Evolutionary conservation across 2,113 vertebrate genomes (phyloP).

Genomic region (Neodon shergylaensis): DNA sequence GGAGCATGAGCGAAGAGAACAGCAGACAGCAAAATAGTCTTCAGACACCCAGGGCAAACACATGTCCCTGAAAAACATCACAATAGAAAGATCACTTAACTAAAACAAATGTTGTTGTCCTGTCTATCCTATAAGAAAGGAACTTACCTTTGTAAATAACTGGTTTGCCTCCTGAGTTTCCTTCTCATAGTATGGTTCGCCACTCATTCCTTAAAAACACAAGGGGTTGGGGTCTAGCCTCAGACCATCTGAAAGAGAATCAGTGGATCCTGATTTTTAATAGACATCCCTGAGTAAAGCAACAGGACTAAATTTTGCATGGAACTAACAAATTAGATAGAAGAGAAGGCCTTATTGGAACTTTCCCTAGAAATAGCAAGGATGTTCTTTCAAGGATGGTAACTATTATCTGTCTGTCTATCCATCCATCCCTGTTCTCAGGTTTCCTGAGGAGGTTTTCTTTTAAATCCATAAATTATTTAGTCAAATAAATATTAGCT

Average conservation of each 20-base stretch:
- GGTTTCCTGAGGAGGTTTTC: neutral
- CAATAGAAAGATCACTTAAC: conserved; percentile 23
- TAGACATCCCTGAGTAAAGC: neutral
- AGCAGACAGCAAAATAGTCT: conserved; percentile 32
- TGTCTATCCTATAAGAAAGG: neutral
- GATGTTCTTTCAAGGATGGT: neutral
- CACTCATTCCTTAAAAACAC: neutral
- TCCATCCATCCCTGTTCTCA: neutral
- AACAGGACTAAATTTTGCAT: conserved; percentile 1
- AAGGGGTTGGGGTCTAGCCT: neutral
- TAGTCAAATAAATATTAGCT: neutral
- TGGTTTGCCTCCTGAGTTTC: neutral
- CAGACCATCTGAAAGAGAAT: neutral
- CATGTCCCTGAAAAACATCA: conserved; percentile 16
- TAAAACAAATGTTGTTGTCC: neutral
- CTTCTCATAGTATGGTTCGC: neutral
- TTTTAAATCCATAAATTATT: neutral
- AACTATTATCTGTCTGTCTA: neutral
- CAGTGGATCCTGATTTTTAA: neutral
- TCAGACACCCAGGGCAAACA: conserved; percentile 27
- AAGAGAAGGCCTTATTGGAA: neutral
- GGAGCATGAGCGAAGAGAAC: neutral
- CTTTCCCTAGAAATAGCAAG: neutral
- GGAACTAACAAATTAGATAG: neutral
- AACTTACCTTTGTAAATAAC: neutral